These are phyloP conservation scores for Brachyhypopomus gauderio DNA, from an alignment of 2,113 vertebrate species.

Conservation along the genomic window DNA sequence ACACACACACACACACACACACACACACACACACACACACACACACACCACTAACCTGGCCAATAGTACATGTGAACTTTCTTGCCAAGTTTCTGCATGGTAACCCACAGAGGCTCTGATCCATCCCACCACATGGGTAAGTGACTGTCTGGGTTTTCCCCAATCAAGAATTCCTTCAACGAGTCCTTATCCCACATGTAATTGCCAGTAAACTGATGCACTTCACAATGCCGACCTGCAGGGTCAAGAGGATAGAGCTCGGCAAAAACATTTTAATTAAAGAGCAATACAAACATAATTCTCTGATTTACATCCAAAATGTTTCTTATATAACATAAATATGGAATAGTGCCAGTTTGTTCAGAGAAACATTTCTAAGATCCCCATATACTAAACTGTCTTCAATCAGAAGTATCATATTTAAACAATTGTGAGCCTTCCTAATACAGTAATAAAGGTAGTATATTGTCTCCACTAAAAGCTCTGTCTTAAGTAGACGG, in stretches of 20 bases:
- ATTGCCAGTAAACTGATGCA: slow-evolving; percentile 94
- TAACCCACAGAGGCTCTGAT: slow-evolving; percentile 93
- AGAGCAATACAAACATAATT: too few relatives aligned
- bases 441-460: too few relatives aligned
- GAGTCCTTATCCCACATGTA: slow-evolving; percentile 90
- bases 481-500: too few relatives aligned
- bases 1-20: background rate
- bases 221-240: slow-evolving; percentile 86
- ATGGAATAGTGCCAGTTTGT: background rate
- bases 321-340: background rate
- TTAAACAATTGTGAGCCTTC: too few relatives aligned
- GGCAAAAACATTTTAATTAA: too few relatives aligned
- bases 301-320: too few relatives aligned
- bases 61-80: slow-evolving; percentile 93
- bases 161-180: slow-evolving; percentile 86
- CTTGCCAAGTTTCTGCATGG: slow-evolving; percentile 83
- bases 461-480: too few relatives aligned
- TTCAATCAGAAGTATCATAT: too few relatives aligned
- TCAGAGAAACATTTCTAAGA: too few relatives aligned
- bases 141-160: slow-evolving; percentile 84
- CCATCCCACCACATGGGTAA: slow-evolving; percentile 93
- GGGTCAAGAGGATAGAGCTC: background rate
- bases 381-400: too few relatives aligned
- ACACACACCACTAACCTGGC: slow-evolving; percentile 76
- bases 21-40: background rate